Conservation (phyloP, 2,797 vertebrate genomes). For the Linurgus olivaceus region DNA sequence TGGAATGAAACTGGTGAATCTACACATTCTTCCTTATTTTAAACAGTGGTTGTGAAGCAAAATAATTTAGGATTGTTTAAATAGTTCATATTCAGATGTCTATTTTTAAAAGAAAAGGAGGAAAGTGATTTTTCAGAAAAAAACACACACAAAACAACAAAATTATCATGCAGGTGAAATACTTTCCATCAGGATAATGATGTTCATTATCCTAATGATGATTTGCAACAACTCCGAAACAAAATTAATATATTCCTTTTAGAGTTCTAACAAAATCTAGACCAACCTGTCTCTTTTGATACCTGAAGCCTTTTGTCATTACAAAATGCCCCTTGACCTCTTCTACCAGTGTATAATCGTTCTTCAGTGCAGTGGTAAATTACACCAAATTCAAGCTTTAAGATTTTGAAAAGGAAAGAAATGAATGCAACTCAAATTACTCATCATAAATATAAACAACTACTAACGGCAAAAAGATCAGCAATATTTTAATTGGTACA, state of each 20-base stretch:
- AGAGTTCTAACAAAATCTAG: constrained; percentile 52
- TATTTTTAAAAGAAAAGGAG: constrained; percentile 2
- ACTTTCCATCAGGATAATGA: constrained; percentile 37
- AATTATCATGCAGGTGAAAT: constrained; percentile 49
- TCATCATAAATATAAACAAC: constrained; percentile 60
- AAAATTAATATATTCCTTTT: constrained; percentile 59
- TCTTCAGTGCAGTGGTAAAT: constrained; percentile 88
- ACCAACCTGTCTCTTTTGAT: constrained; percentile 84
- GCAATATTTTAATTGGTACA: constrained; percentile 60
- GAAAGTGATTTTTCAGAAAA: constrained; percentile 30
- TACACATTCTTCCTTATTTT: background rate
- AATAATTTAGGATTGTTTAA: background rate
- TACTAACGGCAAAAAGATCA: constrained; percentile 67
- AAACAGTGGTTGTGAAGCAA: background rate
- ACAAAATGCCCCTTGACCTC: constrained; percentile 86
- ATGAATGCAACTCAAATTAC: constrained; percentile 61
- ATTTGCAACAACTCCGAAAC: constrained; percentile 55
- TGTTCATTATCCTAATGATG: constrained; percentile 62
- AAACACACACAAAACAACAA: constrained; percentile 53
- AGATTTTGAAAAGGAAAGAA: constrained; percentile 63
- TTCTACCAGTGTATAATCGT: constrained; percentile 85
- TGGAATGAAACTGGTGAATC: constrained; percentile 60
- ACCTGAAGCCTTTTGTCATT: constrained; percentile 83
- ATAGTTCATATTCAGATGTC: background rate
- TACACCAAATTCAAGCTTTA: constrained; percentile 87